Percentiles rank a stretch among this genome's conserved stretches.
phyloP scores from a whole-genome alignment of 2,797 vertebrate genomes.

The Cirrhinus molitorella region DNA sequence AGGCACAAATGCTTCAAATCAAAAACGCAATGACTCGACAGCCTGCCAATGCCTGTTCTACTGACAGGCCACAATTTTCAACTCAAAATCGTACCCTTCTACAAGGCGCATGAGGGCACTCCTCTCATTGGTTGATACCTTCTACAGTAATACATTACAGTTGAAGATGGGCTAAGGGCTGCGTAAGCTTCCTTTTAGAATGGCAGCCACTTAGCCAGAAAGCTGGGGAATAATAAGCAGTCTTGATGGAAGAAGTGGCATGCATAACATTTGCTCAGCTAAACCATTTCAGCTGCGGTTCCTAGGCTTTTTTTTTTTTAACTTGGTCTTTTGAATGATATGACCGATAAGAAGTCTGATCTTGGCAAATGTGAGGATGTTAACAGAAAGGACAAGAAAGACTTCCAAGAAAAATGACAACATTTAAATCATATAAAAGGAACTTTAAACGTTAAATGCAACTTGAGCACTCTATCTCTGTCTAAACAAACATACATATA shows the following conservation, averaged over 20 bases:
- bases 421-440: not conserved
- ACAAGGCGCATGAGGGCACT: slow-evolving; percentile 45
- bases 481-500: no score
- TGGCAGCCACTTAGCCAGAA: slow-evolving; percentile 60
- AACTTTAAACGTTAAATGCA: not conserved
- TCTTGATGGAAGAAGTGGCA: slow-evolving; percentile 60
- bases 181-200: slow-evolving; percentile 56
- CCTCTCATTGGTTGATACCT: slow-evolving; percentile 51
- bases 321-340: slow-evolving; percentile 55
- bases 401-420: not conserved
- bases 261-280: slow-evolving; percentile 56
- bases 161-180: slow-evolving; percentile 53
- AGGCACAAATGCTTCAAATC: slow-evolving; percentile 54
- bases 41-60: slow-evolving; percentile 53
- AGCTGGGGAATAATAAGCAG: slow-evolving; percentile 61
- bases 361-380: slow-evolving; percentile 52
- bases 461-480: not conserved
- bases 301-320: slow-evolving; percentile 41
- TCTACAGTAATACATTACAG: slow-evolving; percentile 57
- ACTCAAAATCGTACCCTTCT: slow-evolving; percentile 59
- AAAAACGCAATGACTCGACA: slow-evolving; percentile 57
- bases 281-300: slow-evolving; percentile 53
- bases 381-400: slow-evolving; percentile 63
- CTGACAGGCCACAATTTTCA: slow-evolving; percentile 65
- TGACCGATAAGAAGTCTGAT: slow-evolving; percentile 45